Percentiles rank a stretch among this genome's conserved stretches.
These are phyloP conservation scores for Drosophila subsilvestris DNA, from an alignment of 2,888 invertebrate species.

Conservation along the genomic window DNA sequence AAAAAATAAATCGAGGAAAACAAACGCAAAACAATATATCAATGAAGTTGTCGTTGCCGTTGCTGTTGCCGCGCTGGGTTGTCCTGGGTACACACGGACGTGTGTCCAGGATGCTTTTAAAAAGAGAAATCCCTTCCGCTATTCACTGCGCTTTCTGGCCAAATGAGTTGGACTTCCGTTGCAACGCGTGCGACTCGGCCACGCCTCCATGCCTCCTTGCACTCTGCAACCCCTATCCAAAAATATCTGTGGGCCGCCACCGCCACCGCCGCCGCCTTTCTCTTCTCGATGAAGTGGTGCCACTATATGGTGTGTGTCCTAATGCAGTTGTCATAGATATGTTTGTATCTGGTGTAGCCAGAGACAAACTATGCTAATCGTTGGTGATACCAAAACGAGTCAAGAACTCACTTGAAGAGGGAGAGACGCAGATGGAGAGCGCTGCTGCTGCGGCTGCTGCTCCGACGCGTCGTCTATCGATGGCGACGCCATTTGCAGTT, in stretches of 20 bases:
- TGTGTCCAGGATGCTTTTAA: conserved; percentile 78
- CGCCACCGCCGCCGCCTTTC: not conserved
- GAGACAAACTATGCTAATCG: conserved; percentile 73
- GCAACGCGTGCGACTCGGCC: conserved; percentile 71
- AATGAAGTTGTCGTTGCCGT: conserved; percentile 58
- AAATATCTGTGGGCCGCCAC: not conserved
- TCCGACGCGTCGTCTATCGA: conserved; percentile 61
- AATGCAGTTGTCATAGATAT: conserved; percentile 68
- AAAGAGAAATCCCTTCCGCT: conserved; percentile 78
- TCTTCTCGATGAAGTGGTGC: not conserved
- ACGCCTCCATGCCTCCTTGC: conserved; percentile 30
- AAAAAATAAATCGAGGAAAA: conserved; percentile 14
- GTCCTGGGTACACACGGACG: conserved; percentile 31
- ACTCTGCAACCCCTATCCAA: not conserved
- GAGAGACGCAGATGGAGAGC: conserved; percentile 1
- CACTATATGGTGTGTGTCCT: conserved; percentile 29
- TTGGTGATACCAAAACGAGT: conserved; percentile 64
- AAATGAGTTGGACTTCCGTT: conserved; percentile 78
- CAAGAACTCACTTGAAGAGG: conserved; percentile 49
- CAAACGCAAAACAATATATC: conserved; percentile 44
- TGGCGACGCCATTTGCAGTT: conserved; percentile 79
- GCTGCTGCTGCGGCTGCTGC: not conserved
- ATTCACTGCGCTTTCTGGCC: conserved; percentile 51
- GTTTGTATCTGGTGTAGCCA: conserved; percentile 26
- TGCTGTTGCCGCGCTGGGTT: not conserved